Evolutionary conservation across 2,797 vertebrate genomes (phyloP).

Genomic region (Cetoscarus ocellatus): DNA sequence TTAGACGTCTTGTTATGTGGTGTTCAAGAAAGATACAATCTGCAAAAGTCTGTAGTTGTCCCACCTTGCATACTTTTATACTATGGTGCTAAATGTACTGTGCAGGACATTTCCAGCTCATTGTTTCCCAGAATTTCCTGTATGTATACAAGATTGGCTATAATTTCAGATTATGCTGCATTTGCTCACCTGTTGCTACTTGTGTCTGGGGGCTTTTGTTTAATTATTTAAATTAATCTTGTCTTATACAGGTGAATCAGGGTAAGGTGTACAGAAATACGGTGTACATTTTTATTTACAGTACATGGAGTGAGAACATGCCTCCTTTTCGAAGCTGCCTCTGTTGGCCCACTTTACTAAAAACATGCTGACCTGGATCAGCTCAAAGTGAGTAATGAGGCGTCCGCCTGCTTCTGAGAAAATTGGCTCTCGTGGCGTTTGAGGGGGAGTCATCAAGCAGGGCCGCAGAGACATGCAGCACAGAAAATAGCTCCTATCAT

Average conservation of each 20-base stretch:
- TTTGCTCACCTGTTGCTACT: no score
- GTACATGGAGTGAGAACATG: conserved; percentile 30
- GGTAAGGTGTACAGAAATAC: neutral
- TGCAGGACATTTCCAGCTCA: no score
- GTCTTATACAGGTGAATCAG: neutral
- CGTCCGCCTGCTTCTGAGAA: conserved; percentile 57
- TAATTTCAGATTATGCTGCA: no score
- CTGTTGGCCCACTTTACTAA: conserved; percentile 66
- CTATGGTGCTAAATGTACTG: no score
- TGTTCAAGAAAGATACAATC: no score
- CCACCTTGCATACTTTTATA: no score
- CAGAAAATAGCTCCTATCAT: conserved; percentile 62
- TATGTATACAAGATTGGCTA: no score
- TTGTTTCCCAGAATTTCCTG: no score
- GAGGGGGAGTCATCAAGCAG: conserved; percentile 59
- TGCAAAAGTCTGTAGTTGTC: no score
- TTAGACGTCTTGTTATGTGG: no score
- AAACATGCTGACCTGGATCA: conserved; percentile 79
- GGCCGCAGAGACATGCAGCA: conserved; percentile 38
- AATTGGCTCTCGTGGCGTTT: conserved; percentile 60
- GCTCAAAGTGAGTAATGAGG: conserved; percentile 72
- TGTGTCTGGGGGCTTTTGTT: no score
- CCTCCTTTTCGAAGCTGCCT: neutral
- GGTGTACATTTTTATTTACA: conserved; percentile 33
- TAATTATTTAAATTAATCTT: no score